Percentiles rank a stretch among this genome's conserved stretches.
phyloP scores from a whole-genome alignment of 2,888 invertebrate genomes.

The Sphaerophoria rueppellii region DNA sequence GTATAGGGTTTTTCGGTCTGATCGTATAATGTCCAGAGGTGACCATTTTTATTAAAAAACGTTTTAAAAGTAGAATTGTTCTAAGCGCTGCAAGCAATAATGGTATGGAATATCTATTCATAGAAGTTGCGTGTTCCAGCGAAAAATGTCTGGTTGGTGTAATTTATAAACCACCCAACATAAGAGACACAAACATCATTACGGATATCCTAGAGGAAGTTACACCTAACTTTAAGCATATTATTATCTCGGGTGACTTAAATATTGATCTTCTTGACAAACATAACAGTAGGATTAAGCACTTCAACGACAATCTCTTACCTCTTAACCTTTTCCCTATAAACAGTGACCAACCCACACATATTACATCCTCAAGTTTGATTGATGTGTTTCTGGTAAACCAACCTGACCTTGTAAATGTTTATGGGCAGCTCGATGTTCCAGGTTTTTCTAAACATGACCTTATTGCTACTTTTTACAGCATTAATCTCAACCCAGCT shows the following conservation, averaged over 20 bases:
- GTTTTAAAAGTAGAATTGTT: neutral
- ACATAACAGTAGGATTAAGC: neutral
- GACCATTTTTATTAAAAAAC: neutral
- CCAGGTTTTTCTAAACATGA: no score
- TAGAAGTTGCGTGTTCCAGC: neutral
- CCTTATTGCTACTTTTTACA: no score
- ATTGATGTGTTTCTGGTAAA: neutral
- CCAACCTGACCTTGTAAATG: no score
- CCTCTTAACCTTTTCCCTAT: conserved; percentile 1
- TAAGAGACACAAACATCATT: neutral
- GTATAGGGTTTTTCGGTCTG: neutral
- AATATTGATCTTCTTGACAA: neutral
- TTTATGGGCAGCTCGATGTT: no score
- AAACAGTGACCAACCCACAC: neutral
- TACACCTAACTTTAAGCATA: neutral
- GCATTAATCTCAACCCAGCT: no score
- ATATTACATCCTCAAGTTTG: neutral
- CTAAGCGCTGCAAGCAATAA: neutral
- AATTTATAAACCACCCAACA: neutral
- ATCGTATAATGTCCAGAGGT: neutral
- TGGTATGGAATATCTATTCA: neutral
- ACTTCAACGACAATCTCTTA: neutral
- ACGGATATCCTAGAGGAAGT: conserved; percentile 1
- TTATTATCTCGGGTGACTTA: neutral
- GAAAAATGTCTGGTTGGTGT: neutral